phyloP scores from a whole-genome alignment of 2,888 invertebrate genomes.

The Alentia gelatinosa region DNA sequence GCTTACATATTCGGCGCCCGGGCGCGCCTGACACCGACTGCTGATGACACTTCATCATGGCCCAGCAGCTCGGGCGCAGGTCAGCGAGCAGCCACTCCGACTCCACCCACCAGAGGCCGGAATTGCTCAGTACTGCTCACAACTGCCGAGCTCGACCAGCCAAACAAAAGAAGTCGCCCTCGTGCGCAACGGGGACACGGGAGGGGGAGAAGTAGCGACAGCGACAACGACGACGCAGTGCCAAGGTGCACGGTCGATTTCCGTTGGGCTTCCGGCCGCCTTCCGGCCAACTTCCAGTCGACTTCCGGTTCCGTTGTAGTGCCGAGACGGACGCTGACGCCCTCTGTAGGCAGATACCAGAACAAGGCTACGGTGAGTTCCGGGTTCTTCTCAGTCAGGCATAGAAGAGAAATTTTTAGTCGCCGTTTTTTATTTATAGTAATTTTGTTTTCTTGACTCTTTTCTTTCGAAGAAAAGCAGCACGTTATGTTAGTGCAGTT shows the following conservation, averaged over 20 bases:
- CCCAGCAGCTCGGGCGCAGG: neutral
- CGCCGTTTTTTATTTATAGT: too few relatives aligned
- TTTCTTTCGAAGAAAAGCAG: too few relatives aligned
- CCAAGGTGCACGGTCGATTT: neutral
- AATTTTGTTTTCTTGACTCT: too few relatives aligned
- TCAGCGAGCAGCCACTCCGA: neutral
- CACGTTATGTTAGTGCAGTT: too few relatives aligned
- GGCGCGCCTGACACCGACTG: neutral
- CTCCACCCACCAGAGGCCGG: too few relatives aligned
- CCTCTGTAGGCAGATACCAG: neutral
- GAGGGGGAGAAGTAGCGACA: neutral
- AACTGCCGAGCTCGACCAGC: neutral
- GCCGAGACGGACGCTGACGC: neutral
- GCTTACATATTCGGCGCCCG: neutral
- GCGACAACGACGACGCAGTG: neutral
- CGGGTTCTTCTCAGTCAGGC: neutral
- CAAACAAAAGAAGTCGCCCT: neutral
- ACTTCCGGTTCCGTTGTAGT: neutral
- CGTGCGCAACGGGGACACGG: neutral
- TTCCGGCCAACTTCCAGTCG: conserved; percentile 10
- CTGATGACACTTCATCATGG: neutral
- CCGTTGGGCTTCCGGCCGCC: neutral
- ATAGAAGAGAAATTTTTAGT: too few relatives aligned
- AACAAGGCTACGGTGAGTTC: neutral
- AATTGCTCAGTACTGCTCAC: neutral